Base-by-base conservation (phyloP, 2,888 invertebrate genomes). In the Branchellion lobata region DNA sequence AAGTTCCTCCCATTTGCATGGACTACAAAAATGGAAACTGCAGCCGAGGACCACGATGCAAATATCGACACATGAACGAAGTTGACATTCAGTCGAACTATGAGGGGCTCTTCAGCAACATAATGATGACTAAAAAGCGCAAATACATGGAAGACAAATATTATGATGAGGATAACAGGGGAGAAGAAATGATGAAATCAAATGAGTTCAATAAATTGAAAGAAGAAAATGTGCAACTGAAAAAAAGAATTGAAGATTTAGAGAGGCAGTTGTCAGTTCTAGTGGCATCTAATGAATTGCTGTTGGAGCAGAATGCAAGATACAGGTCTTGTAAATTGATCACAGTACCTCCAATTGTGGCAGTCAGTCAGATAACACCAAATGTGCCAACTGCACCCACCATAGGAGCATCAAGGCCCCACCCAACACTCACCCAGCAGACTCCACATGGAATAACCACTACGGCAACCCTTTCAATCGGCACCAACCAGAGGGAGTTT, bases 271-370 rank as follows among this genome's bases (percentile, higher is more conserved):
- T 92, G 27, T 90, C 90, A 47, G 92, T 92, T 86, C 87, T 93
- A 81, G 91, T 91, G 51, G 92, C 92, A 0, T 92, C 92, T 11
- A 93, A 93, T 86, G 92, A 93, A 85, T 92, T 93, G 86, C 89
- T 93, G 18, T 87, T 93, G 82, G 92, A 92, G 84, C 92, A 93
- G 87, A 93, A 93, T 87, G 92, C 92, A 33, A 91, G 91, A 82
- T 87, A 92, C 81, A 89, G 93, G 40, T 84, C 85, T 81, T 82
- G 85, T 29, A 85, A 84, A 72, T 82, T 84, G 34, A 82, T 84
- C 18, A 84, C 84, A 29, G 83, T 84, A 33, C 84, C 83, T 61
- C 84, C 85, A 5, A 82, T 84, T 14, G 83, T 84, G 21, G 84
- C 82, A n/a, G 85, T 84, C 79, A 85, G 86, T 80, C 88, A 88